Evolutionary conservation across 2,888 invertebrate genomes (phyloP).

Genomic region (Apotomis capreana): DNA sequence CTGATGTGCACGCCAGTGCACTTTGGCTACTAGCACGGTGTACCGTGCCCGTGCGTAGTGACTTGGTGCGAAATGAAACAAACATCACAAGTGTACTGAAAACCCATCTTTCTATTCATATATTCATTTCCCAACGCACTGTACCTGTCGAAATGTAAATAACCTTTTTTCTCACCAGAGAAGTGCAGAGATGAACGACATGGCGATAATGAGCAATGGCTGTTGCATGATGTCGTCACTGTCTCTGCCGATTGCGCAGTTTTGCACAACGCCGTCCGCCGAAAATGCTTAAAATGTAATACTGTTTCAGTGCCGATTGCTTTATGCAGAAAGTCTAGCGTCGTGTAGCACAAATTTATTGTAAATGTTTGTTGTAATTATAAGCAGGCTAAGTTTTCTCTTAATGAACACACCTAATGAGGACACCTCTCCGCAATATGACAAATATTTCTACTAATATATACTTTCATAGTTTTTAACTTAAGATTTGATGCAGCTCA

Average conservation of each 20-base stretch:
- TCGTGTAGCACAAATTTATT: slow-evolving; percentile 6
- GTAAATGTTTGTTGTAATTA: neutral
- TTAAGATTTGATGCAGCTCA: too few species aligned
- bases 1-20: too few species aligned
- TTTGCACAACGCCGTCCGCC: slow-evolving; percentile 47
- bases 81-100: neutral
- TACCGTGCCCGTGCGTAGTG: too few species aligned
- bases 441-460: too few species aligned
- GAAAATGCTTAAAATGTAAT: slow-evolving; percentile 25
- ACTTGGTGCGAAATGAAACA: neutral
- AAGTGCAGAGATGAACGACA: slow-evolving; percentile 48
- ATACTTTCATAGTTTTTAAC: too few species aligned
- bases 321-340: neutral
- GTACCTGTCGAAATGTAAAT: slow-evolving; percentile 3
- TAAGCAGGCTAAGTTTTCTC: too few species aligned
- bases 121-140: neutral
- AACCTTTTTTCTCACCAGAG: slow-evolving; percentile 40
- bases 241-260: slow-evolving; percentile 55
- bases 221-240: slow-evolving; percentile 60
- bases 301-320: neutral
- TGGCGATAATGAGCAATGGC: slow-evolving; percentile 50
- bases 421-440: too few species aligned
- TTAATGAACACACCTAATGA: too few species aligned
- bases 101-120: neutral
- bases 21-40: too few species aligned